A percentile compares a stretch with the other conserved stretches of the same genome.
These are phyloP conservation scores for Myotis davidii DNA, from an alignment of 2,113 vertebrate species.

Conservation along the genomic window DNA sequence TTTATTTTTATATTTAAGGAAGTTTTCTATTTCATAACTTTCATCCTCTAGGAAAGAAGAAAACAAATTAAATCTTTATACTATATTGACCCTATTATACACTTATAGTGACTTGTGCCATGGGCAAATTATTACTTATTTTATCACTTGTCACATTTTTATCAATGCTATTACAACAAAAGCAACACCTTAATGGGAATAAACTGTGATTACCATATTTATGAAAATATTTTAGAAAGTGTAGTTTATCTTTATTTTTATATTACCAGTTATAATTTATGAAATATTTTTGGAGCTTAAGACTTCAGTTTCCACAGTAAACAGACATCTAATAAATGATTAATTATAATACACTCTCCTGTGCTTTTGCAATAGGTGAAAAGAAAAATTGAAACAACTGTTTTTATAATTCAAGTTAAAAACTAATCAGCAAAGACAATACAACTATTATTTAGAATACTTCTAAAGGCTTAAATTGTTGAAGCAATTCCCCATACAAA, in stretches of 20 bases:
- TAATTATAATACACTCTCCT: slow-evolving; percentile 4
- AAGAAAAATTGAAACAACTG: slow-evolving; percentile 37
- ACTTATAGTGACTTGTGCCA: background rate
- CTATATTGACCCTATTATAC: background rate
- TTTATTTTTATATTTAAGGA: background rate
- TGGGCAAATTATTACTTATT: background rate
- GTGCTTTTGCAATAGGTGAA: background rate
- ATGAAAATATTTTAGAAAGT: slow-evolving; percentile 42
- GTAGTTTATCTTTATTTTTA: background rate
- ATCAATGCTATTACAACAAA: slow-evolving; percentile 44
- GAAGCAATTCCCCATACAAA: slow-evolving; percentile 41
- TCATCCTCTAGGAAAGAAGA: background rate
- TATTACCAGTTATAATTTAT: background rate
- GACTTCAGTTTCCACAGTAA: slow-evolving; percentile 30
- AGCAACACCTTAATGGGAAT: slow-evolving; percentile 42
- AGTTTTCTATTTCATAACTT: background rate
- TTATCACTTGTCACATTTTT: slow-evolving; percentile 59
- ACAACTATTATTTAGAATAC: slow-evolving; percentile 55
- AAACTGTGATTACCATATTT: background rate
- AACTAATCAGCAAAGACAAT: slow-evolving; percentile 58
- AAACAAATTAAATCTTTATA: background rate
- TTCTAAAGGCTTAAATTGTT: slow-evolving; percentile 48
- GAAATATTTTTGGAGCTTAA: background rate
- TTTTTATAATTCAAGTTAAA: slow-evolving; percentile 53
- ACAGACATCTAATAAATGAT: slow-evolving; percentile 24